Percentiles rank a stretch among this genome's conserved stretches.
These are phyloP conservation scores for Urechis unicinctus DNA, from an alignment of 2,888 invertebrate genomes.

Conservation along the genomic window DNA sequence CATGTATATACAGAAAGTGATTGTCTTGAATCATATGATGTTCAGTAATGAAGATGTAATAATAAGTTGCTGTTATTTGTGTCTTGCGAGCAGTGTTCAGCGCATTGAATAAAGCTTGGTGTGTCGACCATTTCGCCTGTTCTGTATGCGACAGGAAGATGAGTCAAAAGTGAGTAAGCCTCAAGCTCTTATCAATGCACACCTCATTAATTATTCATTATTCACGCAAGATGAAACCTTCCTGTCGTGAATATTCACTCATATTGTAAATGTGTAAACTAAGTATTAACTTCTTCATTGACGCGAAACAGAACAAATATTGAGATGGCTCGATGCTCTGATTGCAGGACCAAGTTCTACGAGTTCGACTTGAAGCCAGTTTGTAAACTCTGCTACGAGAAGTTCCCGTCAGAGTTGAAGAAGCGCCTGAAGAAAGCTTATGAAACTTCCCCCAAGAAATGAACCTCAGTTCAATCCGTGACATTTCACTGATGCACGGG, in stretches of 20 bases:
- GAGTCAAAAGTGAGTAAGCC: slow-evolving; percentile 67
- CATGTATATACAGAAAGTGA: too few relatives aligned
- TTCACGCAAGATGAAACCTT: too few relatives aligned
- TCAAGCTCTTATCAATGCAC: not conserved
- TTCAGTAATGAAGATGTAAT: too few relatives aligned
- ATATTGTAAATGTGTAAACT: too few relatives aligned
- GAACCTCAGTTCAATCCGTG: too few relatives aligned
- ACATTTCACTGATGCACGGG: too few relatives aligned
- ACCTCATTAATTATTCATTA: too few relatives aligned
- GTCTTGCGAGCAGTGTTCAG: slow-evolving; percentile 71
- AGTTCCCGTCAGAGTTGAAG: slow-evolving; percentile 87
- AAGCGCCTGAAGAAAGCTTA: slow-evolving; percentile 79
- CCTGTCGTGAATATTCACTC: too few relatives aligned
- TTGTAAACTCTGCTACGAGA: slow-evolving; percentile 97
- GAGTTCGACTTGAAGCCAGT: slow-evolving; percentile 96
- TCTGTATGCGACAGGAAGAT: slow-evolving; percentile 87
- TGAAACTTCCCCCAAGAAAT: slow-evolving; percentile 27
- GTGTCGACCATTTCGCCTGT: slow-evolving; percentile 97
- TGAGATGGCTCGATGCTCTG: too few relatives aligned
- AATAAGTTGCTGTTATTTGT: not conserved
- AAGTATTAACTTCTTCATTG: too few relatives aligned
- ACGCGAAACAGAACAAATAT: too few relatives aligned
- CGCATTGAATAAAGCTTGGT: slow-evolving; percentile 98
- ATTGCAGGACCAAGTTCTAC: slow-evolving; percentile 76
- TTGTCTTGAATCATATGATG: too few relatives aligned